Evolutionary conservation across 2,888 invertebrate species (phyloP).

Genomic region (Aromia moschata): DNA sequence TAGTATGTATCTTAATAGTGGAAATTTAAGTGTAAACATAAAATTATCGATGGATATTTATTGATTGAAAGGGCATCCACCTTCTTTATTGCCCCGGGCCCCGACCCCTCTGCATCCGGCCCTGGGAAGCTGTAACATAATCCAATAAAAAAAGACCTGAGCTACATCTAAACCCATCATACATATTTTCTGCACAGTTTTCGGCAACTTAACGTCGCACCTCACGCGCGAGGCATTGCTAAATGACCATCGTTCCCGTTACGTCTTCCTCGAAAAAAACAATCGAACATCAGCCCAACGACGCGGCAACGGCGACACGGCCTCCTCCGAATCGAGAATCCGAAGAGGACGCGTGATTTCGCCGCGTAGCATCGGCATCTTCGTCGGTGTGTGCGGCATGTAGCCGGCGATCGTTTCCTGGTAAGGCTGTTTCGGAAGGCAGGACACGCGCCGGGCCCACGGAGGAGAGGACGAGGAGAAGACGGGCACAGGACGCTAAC

Average conservation of each 20-base stretch:
- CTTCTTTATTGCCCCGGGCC: too few species aligned
- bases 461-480: slow-evolving; percentile 31
- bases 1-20: too few species aligned
- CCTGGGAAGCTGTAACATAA: too few species aligned
- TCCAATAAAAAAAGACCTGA: too few species aligned
- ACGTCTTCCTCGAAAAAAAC: slow-evolving; percentile 16
- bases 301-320: slow-evolving; percentile 2
- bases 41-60: too few species aligned
- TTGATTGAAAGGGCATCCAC: too few species aligned
- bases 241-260: slow-evolving; percentile 15
- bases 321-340: slow-evolving; percentile 31
- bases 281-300: slow-evolving; percentile 12
- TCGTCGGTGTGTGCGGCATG: slow-evolving; percentile 15
- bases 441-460: slow-evolving; percentile 26
- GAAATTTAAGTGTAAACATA: too few species aligned
- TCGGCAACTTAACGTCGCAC: not conserved
- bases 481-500: slow-evolving; percentile 47
- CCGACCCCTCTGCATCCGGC: too few species aligned
- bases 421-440: slow-evolving; percentile 26
- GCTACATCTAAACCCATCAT: too few species aligned
- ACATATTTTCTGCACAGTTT: not conserved
- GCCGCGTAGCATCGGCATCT: too few species aligned
- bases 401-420: slow-evolving; percentile 22
- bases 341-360: slow-evolving; percentile 23
- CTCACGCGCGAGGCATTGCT: not conserved